Conservation (phyloP, 2,113 vertebrate species). For the Petromus typicus region DNA sequence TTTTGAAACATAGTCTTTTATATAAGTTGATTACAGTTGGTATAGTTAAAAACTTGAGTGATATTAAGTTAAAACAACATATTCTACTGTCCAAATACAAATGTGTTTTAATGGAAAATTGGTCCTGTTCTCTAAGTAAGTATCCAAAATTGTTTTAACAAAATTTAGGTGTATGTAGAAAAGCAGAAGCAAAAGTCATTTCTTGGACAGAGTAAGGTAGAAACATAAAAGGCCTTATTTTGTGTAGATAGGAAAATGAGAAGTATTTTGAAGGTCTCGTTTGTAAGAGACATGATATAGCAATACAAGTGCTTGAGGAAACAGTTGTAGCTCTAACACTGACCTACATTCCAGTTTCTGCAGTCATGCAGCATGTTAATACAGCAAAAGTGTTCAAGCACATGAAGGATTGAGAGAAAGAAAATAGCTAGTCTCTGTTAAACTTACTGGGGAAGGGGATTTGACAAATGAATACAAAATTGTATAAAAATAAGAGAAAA, state of each 20-base stretch:
- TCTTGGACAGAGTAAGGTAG: neutral
- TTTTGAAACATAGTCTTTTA: neutral
- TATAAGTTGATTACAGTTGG: neutral
- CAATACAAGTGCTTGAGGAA: neutral
- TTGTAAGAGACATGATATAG: neutral
- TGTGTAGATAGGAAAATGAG: neutral
- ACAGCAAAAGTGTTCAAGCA: neutral
- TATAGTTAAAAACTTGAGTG: neutral
- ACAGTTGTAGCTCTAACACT: neutral
- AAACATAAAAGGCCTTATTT: neutral
- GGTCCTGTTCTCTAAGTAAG: neutral
- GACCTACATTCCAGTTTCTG: neutral
- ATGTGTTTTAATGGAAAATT: neutral
- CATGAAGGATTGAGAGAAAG: neutral
- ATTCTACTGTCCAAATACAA: neutral
- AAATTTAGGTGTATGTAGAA: conserved; percentile 13
- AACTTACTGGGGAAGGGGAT: neutral
- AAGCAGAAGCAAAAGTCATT: neutral
- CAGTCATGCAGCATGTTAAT: neutral
- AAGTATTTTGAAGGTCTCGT: neutral
- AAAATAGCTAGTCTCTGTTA: conserved; percentile 9
- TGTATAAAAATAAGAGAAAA: conserved; percentile 13
- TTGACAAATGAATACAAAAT: neutral
- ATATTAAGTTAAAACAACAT: neutral
- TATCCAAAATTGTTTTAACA: neutral